Base-by-base conservation (phyloP, 2,888 invertebrate species). In the Nymphalis c-album region DNA sequence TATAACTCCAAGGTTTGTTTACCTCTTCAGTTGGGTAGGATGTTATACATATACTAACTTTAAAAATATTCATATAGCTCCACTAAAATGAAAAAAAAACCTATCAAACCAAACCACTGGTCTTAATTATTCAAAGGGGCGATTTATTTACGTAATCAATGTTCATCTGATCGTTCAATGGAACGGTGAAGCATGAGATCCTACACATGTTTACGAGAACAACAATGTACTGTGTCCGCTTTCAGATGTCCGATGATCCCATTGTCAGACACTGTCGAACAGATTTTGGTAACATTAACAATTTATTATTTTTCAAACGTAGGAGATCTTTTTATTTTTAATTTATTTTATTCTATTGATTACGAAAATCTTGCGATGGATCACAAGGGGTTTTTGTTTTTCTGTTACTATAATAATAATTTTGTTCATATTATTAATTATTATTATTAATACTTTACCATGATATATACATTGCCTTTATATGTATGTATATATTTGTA, bases 181-280 rank as follows among this genome's bases (percentile, higher is more conserved):
- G 85, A 89, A 87, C 88, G 81, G 40, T 51, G 46, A 63, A 63
- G 46, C 76, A 77, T 80, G 86, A 86, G 80, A 85, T 82, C 82
- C 76, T 80, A 81, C 84, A 86, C 80, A 85, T 87, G 87, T 83
- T 84, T 73, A 26, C 69, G 63, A 69, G 50, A 62, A 65, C 70
- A 71, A 73, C 74, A 73, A 73, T 74, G 67, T 69, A 65, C 71
- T 71, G 71, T 50, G 4, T 18, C 18, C 72, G 75, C 72, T 74
- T 71, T 69, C 72, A 72, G 73, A 72, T 74, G 57, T 62, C 67
- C 71, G 60, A 40, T 40, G 40, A 40, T 40, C 47, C 60, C 48
- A 60, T 66, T 69, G 66, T 66, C 48, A 46, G 65, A 60, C n/a
- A 47, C 18, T 59, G 57, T 60, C n/a, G 47, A 48, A 40, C 40